Conservation (phyloP, 2,888 invertebrate species). For the Eubasilissa splendida region DNA sequence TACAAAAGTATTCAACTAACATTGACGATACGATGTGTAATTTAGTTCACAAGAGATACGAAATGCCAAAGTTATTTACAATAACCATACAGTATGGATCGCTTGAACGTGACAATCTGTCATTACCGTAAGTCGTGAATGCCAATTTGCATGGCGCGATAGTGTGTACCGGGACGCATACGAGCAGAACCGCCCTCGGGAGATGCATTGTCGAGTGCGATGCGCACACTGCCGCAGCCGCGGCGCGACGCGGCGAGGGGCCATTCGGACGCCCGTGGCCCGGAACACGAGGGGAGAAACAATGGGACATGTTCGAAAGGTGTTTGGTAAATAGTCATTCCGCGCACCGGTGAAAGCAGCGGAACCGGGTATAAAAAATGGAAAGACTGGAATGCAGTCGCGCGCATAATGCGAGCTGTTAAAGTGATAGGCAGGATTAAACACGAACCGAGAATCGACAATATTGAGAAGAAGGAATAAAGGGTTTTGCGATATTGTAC, state of each 20-base stretch:
- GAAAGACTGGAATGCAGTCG: background rate
- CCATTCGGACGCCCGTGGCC: background rate
- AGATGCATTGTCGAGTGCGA: background rate
- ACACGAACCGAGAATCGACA: background rate
- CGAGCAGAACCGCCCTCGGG: background rate
- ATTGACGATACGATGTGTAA: too few relatives aligned
- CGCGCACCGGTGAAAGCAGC: slow-evolving; percentile 13
- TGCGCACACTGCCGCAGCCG: background rate
- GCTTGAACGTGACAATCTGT: too few relatives aligned
- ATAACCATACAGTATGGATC: too few relatives aligned
- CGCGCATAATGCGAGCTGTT: background rate
- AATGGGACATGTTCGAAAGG: slow-evolving; percentile 13
- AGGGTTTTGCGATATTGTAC: background rate
- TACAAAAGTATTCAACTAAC: too few relatives aligned
- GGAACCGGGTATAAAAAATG: slow-evolving; percentile 7
- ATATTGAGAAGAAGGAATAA: background rate
- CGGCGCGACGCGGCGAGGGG: slow-evolving; percentile 3
- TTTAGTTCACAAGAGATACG: too few relatives aligned
- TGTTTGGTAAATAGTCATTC: slow-evolving; percentile 23
- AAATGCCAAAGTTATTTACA: too few relatives aligned
- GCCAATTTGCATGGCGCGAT: too few relatives aligned
- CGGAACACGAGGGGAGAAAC: slow-evolving; percentile 16
- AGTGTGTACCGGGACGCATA: background rate
- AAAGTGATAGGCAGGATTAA: background rate
- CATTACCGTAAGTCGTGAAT: too few relatives aligned